phyloP scores from a whole-genome alignment of 2,797 vertebrate species.

The Pangasius djambal region DNA sequence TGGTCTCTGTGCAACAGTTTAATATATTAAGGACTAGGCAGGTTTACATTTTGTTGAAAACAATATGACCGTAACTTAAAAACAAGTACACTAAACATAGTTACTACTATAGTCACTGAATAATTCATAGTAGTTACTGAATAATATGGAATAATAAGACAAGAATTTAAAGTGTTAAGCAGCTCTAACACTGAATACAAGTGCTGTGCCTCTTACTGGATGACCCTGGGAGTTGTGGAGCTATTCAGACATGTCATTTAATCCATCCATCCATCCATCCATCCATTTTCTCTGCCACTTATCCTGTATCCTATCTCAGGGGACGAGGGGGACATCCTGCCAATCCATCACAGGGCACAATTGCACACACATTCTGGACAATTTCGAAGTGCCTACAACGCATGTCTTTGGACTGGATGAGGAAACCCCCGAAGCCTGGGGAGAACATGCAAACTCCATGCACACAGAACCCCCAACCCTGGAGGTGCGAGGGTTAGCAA shows the following conservation, averaged over 20 bases:
- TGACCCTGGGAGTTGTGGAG: background rate
- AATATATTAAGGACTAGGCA: background rate
- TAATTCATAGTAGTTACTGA: background rate
- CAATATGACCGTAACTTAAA: background rate
- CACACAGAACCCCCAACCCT: too few relatives aligned
- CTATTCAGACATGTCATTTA: background rate
- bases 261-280: background rate
- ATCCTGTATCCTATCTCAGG: too few relatives aligned
- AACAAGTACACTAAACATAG: background rate
- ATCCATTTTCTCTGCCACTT: too few relatives aligned
- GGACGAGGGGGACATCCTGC: too few relatives aligned
- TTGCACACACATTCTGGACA: too few relatives aligned
- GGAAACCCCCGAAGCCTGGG: too few relatives aligned
- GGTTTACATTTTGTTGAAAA: background rate
- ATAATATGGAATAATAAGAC: background rate
- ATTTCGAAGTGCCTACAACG: too few relatives aligned
- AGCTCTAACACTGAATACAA: background rate
- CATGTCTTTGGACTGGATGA: too few relatives aligned
- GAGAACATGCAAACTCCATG: too few relatives aligned
- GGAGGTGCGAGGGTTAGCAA: too few relatives aligned
- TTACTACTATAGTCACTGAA: background rate
- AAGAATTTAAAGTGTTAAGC: background rate
- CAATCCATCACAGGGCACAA: too few relatives aligned
- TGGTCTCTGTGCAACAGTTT: background rate
- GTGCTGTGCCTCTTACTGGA: too few relatives aligned